Evolutionary conservation across 2,797 vertebrate species (phyloP).

Genomic region (Myotis pilosus): DNA sequence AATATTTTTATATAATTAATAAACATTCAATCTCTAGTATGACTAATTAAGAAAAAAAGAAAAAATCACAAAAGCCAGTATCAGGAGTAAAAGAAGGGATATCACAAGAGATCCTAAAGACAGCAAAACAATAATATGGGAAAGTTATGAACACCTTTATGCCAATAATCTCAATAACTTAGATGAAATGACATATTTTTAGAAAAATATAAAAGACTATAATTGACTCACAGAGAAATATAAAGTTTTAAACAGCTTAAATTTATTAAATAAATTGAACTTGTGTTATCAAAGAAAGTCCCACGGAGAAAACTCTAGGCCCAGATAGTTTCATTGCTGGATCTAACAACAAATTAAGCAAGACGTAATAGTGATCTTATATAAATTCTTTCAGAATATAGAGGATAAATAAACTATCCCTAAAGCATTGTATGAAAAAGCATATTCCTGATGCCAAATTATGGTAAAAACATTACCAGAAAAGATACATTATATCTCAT

Average conservation of each 20-base stretch:
- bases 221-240: neutral
- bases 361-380: neutral
- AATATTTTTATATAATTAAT: neutral
- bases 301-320: neutral
- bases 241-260: neutral
- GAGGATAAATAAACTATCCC: neutral
- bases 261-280: neutral
- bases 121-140: neutral
- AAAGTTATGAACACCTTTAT: neutral
- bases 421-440: neutral
- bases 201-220: neutral
- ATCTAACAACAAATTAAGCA: neutral
- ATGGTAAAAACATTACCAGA: neutral
- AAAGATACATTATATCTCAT: neutral
- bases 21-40: neutral
- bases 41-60: neutral
- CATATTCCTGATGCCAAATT: neutral
- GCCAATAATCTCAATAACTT: neutral
- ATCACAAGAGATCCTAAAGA: neutral
- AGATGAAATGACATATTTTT: neutral
- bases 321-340: neutral
- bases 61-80: neutral
- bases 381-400: neutral
- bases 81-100: neutral
- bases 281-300: neutral